phyloP scores from a whole-genome alignment of 1,140 invertebrate species.

The Drosophila parvula region DNA sequence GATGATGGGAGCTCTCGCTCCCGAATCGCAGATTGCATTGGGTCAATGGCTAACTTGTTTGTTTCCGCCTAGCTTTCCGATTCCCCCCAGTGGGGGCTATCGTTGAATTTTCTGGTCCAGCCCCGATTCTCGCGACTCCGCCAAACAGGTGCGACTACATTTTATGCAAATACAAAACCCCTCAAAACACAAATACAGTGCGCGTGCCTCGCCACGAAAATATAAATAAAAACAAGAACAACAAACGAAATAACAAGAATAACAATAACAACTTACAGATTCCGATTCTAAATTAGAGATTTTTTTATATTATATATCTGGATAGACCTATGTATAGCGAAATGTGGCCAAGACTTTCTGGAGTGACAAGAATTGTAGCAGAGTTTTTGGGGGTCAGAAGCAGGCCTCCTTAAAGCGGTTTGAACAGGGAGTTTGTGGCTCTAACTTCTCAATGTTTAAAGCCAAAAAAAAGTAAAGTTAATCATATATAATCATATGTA shows the following conservation, averaged over 20 bases:
- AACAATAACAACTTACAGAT: constrained; percentile 43
- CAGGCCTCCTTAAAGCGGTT: too few relatives aligned
- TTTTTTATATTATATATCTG: constrained; percentile 32
- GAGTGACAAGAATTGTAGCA: neutral
- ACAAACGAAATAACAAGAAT: constrained; percentile 47
- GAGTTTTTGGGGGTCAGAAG: neutral
- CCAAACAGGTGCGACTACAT: constrained; percentile 79
- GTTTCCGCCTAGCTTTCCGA: constrained; percentile 30
- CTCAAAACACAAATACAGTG: constrained; percentile 41
- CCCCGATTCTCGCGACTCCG: constrained; percentile 23
- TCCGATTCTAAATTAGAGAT: constrained; percentile 17
- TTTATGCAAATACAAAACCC: constrained; percentile 69
- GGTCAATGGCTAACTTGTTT: constrained; percentile 46
- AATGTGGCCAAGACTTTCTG: neutral
- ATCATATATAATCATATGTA: too few relatives aligned
- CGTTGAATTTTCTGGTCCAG: constrained; percentile 22
- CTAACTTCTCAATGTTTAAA: neutral
- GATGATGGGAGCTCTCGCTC: neutral
- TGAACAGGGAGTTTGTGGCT: too few relatives aligned
- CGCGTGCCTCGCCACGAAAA: constrained; percentile 44
- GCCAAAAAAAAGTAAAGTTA: neutral
- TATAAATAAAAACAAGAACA: constrained; percentile 29
- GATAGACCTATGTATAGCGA: constrained; percentile 25
- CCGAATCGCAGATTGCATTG: constrained; percentile 31
- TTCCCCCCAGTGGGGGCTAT: constrained; percentile 5